Base-by-base conservation (phyloP, 2,797 vertebrate species). In the Kryptopterus vitreolus region DNA sequence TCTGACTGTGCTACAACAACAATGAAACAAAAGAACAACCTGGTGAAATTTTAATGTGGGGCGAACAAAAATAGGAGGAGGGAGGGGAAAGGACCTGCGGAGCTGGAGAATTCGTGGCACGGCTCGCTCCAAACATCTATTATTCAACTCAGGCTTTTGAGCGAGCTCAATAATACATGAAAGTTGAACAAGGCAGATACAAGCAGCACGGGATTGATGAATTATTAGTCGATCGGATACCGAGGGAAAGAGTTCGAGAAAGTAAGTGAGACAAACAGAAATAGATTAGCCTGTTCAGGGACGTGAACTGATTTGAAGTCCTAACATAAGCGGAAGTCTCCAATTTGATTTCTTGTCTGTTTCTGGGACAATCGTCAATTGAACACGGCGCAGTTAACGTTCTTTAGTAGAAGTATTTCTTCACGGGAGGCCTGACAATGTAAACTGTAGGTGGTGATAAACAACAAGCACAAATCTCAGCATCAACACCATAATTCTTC, bases 121-220 rank as follows among this genome's bases (percentile, higher is more conserved):
- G 52, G 59, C 61, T 82, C 55, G 65, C 48, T 62, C 55, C 46
- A 29, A 77, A 68, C 81, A 80, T 74, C 35, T 66, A 76, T 77
- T 79, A 77, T 85, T 69, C 55, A 82, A 26, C 71, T 43, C 52
- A 11, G 81, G 76, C 75, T 82, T 82, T 82, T 82, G 74, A 79
- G 73, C n/a, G 22, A 81, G 16, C 55, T 81, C 79, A 78, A 81
- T 84, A 78, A 84, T 84, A 84, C 71, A 84, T 81, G 76, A 78
- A 53, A 68, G 31, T 15, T 77, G 71, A 68, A 74, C 76, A 63
- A 78, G 78, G 70, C 52, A 78, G 80, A 75, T 77, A 63, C 70
- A 63, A 63, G 48, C 70, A 70, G 69, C 26, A 80, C n/a, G 38
- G 78, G 62, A 78, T 33, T 20, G 26, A 82, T 73, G 69, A 78